Evolutionary conservation across 2,888 invertebrate genomes (phyloP), one percentile per base, ranked within the genome.

Genomic region (Leptinotarsa haldemani): DNA sequence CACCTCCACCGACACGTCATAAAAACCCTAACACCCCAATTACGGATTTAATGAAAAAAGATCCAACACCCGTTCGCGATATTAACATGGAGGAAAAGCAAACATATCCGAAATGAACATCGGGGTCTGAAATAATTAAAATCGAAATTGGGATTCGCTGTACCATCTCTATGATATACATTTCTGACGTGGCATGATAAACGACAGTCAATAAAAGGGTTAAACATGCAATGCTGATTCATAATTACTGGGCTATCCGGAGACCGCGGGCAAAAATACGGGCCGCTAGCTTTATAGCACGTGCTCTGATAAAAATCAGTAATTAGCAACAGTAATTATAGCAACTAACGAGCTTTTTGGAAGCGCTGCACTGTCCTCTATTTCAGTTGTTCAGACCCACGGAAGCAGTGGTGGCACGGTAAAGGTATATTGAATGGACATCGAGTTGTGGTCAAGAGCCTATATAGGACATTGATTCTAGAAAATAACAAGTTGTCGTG

Each of bases 311-410:
- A 87, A 87, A 87, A 87, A 87, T 87, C 87, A 86, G 87, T 87
- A 87, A 87, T 87, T 87, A 87, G 87, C 87, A 85, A 85, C 86
- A 84, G 86, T 87, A 87, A 87, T 87, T 87, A 87, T 87, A 83
- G 85, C 84, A 86, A 85, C 87, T 87, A 87, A 87, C 87, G 87
- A 87, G 86, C 85, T 85, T 86, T 87, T 86, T 80, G 82, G 83
- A 80, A 69, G 71, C 74, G 70, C 72, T 64, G 74, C 69, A 73
- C 67, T 71, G 73, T 75, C 73, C 72, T 74, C 73, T 61, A 48
- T 64, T 71, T 52, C 69, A 58, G 65, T 58, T 69, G 65, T 58
- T 69, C 63, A 70, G 53, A 70, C 52, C 53, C 30, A 20, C 65
- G 48, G 65, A 73, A 50, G 18, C 75, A 74, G 40, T 40, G 40